Evolutionary conservation across 2,797 vertebrate genomes (phyloP).

Genomic region (Pangasius mekongensis): DNA sequence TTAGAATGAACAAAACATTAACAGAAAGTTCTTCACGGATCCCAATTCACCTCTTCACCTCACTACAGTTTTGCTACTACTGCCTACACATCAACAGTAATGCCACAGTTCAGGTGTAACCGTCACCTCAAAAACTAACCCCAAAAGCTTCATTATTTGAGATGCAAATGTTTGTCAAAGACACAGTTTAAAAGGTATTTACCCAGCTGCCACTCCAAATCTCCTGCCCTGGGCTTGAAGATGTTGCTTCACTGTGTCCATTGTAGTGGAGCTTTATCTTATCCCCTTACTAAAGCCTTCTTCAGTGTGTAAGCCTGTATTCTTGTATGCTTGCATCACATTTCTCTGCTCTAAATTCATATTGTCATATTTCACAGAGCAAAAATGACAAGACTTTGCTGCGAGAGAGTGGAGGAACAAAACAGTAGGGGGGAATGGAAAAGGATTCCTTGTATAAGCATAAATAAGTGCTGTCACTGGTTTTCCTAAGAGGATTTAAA

Average conservation of each 20-base stretch:
- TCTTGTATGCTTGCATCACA: conserved; percentile 43
- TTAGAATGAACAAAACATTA: background rate
- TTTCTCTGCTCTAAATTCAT: conserved; percentile 50
- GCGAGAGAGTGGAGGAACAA: conserved; percentile 1
- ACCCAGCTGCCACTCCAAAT: conserved; percentile 2
- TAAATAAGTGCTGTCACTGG: conserved; percentile 51
- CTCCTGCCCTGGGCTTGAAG: background rate
- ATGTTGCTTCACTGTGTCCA: conserved; percentile 26
- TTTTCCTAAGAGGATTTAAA: conserved; percentile 69
- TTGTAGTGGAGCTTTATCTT: conserved; percentile 32
- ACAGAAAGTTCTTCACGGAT: background rate
- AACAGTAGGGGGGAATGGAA: background rate
- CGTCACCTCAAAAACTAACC: background rate
- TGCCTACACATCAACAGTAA: conserved; percentile 6
- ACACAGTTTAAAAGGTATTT: conserved; percentile 23
- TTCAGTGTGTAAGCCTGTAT: conserved; percentile 49
- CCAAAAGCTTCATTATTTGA: background rate
- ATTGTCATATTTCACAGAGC: conserved; percentile 55
- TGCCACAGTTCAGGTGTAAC: background rate
- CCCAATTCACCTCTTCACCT: background rate
- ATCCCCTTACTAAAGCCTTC: conserved; percentile 38
- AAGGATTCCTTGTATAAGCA: conserved; percentile 41
- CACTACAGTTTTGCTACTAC: background rate
- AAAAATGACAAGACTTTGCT: conserved; percentile 40
- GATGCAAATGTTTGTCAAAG: conserved; percentile 15